A percentile compares a stretch with the other conserved stretches of the same genome.
Conservation (phyloP, 1,140 invertebrate species). For the Ceratina calcarata region DNA sequence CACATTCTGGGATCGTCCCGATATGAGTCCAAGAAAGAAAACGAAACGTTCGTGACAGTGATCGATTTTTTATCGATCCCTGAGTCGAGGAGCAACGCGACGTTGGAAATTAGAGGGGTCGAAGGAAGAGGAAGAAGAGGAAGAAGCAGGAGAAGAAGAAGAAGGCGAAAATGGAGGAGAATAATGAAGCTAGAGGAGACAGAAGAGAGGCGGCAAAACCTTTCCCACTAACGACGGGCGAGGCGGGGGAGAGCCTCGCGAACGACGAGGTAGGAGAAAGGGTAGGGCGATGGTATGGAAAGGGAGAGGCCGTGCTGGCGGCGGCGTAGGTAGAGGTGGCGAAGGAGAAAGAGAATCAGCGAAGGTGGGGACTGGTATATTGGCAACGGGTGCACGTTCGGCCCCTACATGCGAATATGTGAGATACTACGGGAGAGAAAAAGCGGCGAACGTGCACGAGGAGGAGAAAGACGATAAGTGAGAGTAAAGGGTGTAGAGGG, state of each 20-base stretch:
- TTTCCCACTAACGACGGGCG: not conserved
- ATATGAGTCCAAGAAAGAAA: too few relatives aligned
- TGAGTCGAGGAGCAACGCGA: too few relatives aligned
- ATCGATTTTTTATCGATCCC: too few relatives aligned
- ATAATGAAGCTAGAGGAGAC: constrained; percentile 6
- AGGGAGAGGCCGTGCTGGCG: constrained; percentile 3
- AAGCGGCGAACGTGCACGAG: constrained; percentile 22
- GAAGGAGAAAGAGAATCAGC: constrained; percentile 25
- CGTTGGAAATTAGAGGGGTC: not conserved
- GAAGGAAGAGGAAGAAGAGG: constrained; percentile 13
- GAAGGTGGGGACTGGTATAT: constrained; percentile 29
- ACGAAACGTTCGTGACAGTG: too few relatives aligned
- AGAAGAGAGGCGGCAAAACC: constrained; percentile 3
- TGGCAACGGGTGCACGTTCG: constrained; percentile 49
- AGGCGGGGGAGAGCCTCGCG: constrained; percentile 8
- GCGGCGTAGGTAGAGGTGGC: constrained; percentile 17
- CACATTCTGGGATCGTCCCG: too few relatives aligned
- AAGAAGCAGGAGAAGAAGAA: too few relatives aligned
- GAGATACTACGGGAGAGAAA: constrained; percentile 69
- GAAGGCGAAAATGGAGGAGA: constrained; percentile 21
- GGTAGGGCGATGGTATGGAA: not conserved
- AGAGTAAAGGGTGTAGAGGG: constrained; percentile 6
- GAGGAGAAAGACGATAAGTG: constrained; percentile 37
- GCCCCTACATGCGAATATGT: constrained; percentile 74
- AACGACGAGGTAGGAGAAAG: not conserved